Conservation (phyloP, 2,113 vertebrate species). For the Talpa occidentalis region DNA sequence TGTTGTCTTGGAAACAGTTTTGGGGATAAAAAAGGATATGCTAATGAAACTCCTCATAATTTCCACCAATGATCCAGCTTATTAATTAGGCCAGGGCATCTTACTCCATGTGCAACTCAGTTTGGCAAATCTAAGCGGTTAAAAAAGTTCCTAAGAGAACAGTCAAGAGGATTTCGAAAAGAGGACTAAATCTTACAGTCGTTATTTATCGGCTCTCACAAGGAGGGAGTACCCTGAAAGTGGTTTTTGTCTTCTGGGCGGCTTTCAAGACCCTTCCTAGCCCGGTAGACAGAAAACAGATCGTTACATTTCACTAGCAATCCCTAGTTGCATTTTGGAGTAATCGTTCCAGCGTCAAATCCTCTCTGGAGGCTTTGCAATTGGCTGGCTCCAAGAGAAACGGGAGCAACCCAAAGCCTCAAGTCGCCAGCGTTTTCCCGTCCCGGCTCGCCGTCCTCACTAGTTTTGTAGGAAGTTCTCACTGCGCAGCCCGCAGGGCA, state of each 20-base stretch:
- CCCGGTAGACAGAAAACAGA: not conserved
- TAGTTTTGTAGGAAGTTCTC: conserved; percentile 45
- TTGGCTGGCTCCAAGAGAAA: not conserved
- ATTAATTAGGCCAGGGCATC: conserved; percentile 21
- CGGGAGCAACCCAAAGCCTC: not conserved
- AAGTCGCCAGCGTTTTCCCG: not conserved
- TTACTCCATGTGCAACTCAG: not conserved
- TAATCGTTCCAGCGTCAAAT: not conserved
- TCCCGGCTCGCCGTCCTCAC: not conserved
- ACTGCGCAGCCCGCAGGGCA: not conserved
- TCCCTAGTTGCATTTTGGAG: not conserved
- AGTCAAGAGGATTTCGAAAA: not conserved
- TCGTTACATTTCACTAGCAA: not conserved
- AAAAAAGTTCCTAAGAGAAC: not conserved
- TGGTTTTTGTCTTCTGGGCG: not conserved
- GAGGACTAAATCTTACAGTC: not conserved
- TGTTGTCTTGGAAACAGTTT: conserved; percentile 70
- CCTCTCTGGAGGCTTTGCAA: not conserved
- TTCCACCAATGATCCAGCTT: conserved; percentile 31
- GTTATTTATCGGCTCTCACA: not conserved
- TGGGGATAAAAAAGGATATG: conserved; percentile 51
- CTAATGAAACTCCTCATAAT: conserved; percentile 54
- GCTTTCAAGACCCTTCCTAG: conserved; percentile 26
- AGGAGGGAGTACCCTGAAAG: not conserved
- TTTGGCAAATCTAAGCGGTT: not conserved